phyloP scores from a whole-genome alignment of 2,888 invertebrate genomes.

The Apotomis capreana region DNA sequence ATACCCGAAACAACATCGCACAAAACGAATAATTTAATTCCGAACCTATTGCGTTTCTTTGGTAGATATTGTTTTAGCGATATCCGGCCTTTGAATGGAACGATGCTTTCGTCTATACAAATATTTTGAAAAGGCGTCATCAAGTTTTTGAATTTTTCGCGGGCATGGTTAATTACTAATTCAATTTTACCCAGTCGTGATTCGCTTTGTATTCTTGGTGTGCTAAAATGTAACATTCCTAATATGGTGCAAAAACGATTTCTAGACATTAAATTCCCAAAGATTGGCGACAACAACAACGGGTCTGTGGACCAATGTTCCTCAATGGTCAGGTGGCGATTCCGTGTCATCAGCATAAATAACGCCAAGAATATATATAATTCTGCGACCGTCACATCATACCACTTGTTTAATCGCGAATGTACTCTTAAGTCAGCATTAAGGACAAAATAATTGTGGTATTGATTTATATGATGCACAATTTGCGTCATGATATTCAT shows the following conservation, averaged over 20 bases:
- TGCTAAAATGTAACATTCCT: constrained; percentile 33
- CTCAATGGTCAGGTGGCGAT: neutral
- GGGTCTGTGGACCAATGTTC: constrained; percentile 9
- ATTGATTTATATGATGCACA: constrained; percentile 10
- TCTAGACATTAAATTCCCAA: neutral
- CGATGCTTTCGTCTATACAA: constrained; percentile 48
- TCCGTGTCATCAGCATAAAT: neutral
- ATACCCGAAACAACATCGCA: constrained; percentile 46
- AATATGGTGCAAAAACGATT: constrained; percentile 39
- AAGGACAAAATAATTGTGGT: constrained; percentile 17
- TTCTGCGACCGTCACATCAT: constrained; percentile 1
- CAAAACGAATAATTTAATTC: constrained; percentile 46
- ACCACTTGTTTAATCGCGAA: constrained; percentile 43
- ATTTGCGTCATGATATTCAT: constrained; percentile 3
- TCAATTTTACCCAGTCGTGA: constrained; percentile 42
- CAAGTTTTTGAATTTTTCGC: constrained; percentile 38
- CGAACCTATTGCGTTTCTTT: constrained; percentile 47
- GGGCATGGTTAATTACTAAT: constrained; percentile 44
- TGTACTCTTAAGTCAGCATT: constrained; percentile 25
- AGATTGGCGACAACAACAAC: neutral
- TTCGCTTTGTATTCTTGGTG: constrained; percentile 8
- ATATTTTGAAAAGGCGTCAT: constrained; percentile 40
- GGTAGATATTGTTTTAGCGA: constrained; percentile 47
- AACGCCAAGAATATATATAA: constrained; percentile 1
- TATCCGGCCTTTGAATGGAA: constrained; percentile 47